Evolutionary conservation across 2,888 invertebrate genomes (phyloP).

Genomic region (Ferrisia virgata): DNA sequence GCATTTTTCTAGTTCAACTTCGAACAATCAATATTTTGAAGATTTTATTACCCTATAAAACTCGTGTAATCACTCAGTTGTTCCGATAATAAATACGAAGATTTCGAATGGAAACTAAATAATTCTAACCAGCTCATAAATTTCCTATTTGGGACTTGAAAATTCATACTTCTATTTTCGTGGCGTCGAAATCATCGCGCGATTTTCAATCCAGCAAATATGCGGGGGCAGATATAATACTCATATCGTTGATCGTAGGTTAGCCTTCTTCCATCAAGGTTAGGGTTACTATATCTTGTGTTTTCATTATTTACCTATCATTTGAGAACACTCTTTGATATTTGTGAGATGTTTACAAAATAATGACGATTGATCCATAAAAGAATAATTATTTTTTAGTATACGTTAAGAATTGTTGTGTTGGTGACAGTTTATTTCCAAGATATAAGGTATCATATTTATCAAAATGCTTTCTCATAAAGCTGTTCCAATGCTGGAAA

Average conservation of each 20-base stretch:
- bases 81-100: neutral
- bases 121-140: neutral
- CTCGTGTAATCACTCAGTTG: neutral
- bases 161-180: neutral
- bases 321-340: neutral
- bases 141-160: neutral
- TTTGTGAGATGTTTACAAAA: neutral
- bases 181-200: neutral
- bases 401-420: neutral
- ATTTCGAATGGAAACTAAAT: neutral
- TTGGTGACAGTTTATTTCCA: neutral
- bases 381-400: neutral
- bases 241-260: neutral
- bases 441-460: neutral
- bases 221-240: neutral
- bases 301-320: constrained; percentile 16
- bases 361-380: neutral
- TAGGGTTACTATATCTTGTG: constrained; percentile 4
- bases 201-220: neutral
- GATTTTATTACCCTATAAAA: neutral
- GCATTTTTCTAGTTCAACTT: neutral
- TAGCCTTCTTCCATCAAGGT: constrained; percentile 18
- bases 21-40: neutral
- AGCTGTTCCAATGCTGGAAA: neutral
- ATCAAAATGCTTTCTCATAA: neutral